These are phyloP conservation scores for Eurytoma adleriae DNA, from an alignment of 2,888 invertebrate genomes.

Conservation along the genomic window DNA sequence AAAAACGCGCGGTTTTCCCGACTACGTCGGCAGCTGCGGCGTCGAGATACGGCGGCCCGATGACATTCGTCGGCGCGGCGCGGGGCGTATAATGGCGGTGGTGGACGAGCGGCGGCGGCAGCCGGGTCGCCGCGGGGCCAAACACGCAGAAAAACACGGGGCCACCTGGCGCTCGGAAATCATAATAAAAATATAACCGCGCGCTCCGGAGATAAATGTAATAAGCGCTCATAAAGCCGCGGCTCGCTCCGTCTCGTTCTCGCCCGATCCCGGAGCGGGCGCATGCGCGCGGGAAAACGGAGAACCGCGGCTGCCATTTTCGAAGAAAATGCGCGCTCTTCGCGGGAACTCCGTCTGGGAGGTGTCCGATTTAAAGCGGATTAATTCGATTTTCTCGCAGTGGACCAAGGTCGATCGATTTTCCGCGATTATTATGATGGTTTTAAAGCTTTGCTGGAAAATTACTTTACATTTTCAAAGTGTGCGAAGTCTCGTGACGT, in stretches of 20 bases:
- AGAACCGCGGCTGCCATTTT: too few relatives aligned
- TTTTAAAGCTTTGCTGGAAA: too few relatives aligned
- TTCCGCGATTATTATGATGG: too few relatives aligned
- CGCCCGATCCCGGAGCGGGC: too few relatives aligned
- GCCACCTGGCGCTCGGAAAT: constrained; percentile 71
- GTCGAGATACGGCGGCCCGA: constrained; percentile 47
- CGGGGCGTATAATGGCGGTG: constrained; percentile 65
- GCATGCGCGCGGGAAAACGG: too few relatives aligned
- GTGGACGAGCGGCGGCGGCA: background rate
- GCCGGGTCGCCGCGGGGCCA: constrained; percentile 7
- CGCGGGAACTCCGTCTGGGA: too few relatives aligned
- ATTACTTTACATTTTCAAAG: too few relatives aligned
- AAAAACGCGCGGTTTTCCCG: constrained; percentile 10
- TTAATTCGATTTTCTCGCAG: too few relatives aligned
- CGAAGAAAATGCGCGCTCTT: too few relatives aligned
- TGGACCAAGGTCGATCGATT: too few relatives aligned
- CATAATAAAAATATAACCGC: constrained; percentile 58
- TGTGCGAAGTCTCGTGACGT: too few relatives aligned
- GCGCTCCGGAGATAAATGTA: constrained; percentile 50
- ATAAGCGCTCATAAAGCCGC: constrained; percentile 37
- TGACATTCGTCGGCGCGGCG: constrained; percentile 66
- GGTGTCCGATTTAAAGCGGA: too few relatives aligned
- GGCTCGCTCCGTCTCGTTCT: background rate
- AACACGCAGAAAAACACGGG: constrained; percentile 10
- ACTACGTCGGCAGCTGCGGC: background rate